Evolutionary conservation across 2,113 vertebrate species (phyloP), one percentile per base, ranked within the genome.

Genomic region (Dunckerocampus dactyliophorus): DNA sequence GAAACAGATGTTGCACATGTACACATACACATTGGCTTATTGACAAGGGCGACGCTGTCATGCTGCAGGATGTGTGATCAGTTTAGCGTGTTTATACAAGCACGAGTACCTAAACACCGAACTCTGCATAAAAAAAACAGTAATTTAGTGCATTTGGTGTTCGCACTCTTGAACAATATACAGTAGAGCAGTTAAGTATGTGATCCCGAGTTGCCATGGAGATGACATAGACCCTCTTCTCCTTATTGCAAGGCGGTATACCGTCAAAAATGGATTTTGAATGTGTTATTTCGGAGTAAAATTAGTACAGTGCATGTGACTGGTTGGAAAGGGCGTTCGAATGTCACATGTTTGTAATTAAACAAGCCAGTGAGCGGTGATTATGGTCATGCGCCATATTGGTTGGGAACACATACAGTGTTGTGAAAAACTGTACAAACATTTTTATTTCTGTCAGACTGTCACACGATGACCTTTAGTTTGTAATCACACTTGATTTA

Each of bases 341-440:
- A 71, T 59, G 66, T 20, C 71, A 67, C 58, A 53, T 81, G 80
- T 66, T 77, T 63, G 70, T 64, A 70, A 76, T 82, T 71, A 72
- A 71, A 74, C 46, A 62, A 74, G 70, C 74, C 67, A 77, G 70
- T 68, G 52, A 74, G 61, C 62, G 63, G 66, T 72, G 39, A 75
- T 74, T 68, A 67, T 73, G 39, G 65, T 21, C 2, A n/a, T 64
- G 67, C 4, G 17, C 59, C 66, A 57, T 54, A 56, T 61, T 77
- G 49, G 56, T 68, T 62, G 62, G 42, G 64, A 64, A 78, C 60
- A 24, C n/a, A 53, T 67, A 63, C 43, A 47, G 58, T 56, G 59
- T 67, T 47, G 67, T 42, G 53, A 63, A 47, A 63, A 70, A 62
- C 8, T 46, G 31, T 8, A 56, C 50, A 20, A 48, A 42, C 37